Percentiles rank a stretch among this genome's conserved stretches.
phyloP scores from a whole-genome alignment of 2,797 vertebrate species.

The Acrossocheilus fasciatus region DNA sequence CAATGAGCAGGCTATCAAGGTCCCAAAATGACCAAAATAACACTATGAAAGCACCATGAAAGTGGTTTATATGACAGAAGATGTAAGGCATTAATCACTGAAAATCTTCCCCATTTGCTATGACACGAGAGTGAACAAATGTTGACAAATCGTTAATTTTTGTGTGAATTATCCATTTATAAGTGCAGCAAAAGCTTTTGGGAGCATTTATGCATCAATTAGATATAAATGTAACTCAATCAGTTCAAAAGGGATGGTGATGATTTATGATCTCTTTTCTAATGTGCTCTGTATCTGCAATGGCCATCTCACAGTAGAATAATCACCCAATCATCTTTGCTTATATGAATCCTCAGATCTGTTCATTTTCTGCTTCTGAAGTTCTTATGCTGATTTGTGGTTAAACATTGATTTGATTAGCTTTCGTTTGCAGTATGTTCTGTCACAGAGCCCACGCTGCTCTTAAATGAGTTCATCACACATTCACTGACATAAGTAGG shows the following conservation, averaged over 20 bases:
- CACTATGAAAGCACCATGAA: neutral
- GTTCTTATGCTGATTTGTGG: conserved; percentile 24
- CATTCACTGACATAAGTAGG: conserved; percentile 38
- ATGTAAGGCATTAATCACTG: neutral
- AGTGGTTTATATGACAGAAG: neutral
- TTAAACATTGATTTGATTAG: conserved; percentile 37
- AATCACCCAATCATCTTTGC: conserved; percentile 24
- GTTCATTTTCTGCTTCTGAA: conserved; percentile 25
- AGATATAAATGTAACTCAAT: conserved; percentile 13
- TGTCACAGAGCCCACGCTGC: conserved; percentile 42
- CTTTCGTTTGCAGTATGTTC: conserved; percentile 28
- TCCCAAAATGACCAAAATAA: neutral
- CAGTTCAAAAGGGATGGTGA: neutral
- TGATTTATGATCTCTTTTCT: neutral
- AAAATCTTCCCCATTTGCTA: neutral
- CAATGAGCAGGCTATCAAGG: neutral
- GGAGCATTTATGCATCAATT: neutral
- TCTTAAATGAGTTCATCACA: conserved; percentile 46
- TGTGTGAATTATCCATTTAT: conserved; percentile 1
- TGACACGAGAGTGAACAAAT: neutral
- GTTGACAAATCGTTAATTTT: neutral
- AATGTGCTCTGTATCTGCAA: neutral
- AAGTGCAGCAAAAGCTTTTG: conserved; percentile 3
- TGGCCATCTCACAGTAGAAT: conserved; percentile 9
- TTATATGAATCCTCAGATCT: conserved; percentile 25